Percentiles rank a stretch among this genome's conserved stretches.
Evolutionary conservation across 2,888 invertebrate species (phyloP).

Genomic region (Phalera bucephala): DNA sequence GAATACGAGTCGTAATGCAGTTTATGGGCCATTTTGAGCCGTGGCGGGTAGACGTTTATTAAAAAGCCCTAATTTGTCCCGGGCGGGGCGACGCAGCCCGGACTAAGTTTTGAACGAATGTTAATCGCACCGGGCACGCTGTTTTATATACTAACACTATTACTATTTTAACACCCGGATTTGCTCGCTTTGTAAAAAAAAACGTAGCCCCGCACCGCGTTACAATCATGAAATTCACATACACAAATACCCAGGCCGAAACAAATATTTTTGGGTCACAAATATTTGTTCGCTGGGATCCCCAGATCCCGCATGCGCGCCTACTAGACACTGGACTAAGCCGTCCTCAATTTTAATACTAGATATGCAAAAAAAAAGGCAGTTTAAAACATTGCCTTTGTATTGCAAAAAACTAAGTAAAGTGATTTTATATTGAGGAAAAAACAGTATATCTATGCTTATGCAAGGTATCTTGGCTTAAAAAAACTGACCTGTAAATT

Average conservation of each 20-base stretch:
- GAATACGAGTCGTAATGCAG: neutral
- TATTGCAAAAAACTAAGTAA: too few relatives aligned
- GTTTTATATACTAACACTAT: slow-evolving; percentile 47
- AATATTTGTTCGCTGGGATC: too few relatives aligned
- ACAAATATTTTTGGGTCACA: too few relatives aligned
- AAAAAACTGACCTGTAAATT: too few relatives aligned
- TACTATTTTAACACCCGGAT: slow-evolving; percentile 7
- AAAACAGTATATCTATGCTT: too few relatives aligned
- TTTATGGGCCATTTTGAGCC: slow-evolving; percentile 1
- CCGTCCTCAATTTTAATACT: too few relatives aligned
- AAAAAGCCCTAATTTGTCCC: slow-evolving; percentile 48
- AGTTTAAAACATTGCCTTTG: too few relatives aligned
- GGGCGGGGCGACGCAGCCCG: slow-evolving; percentile 24
- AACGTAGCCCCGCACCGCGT: neutral
- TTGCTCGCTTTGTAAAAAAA: slow-evolving; percentile 27
- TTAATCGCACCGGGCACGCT: slow-evolving; percentile 66
- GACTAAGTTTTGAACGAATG: slow-evolving; percentile 63
- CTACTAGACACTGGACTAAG: too few relatives aligned
- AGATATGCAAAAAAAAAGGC: too few relatives aligned
- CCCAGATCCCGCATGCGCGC: too few relatives aligned
- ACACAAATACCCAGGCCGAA: neutral
- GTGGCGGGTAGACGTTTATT: slow-evolving; percentile 37
- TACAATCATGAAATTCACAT: neutral
- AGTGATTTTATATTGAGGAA: too few relatives aligned
- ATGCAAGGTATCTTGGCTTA: too few relatives aligned